phyloP scores from a whole-genome alignment of 2,113 vertebrate species.

The Cryptotis parvus region DNA sequence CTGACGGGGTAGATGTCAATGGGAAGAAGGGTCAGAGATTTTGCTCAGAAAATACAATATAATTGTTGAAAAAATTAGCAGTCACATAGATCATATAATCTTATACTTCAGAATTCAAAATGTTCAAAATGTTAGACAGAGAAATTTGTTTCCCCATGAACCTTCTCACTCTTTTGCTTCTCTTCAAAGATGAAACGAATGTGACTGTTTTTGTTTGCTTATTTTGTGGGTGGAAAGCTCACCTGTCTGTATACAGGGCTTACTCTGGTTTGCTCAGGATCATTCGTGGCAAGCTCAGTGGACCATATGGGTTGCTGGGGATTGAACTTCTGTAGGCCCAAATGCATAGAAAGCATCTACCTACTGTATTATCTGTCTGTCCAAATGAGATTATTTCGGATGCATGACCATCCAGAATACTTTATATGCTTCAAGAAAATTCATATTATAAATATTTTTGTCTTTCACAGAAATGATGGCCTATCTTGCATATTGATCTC shows the following conservation, averaged over 20 bases:
- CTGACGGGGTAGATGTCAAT: rapidly evolving
- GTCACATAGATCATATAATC: background rate
- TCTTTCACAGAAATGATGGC: background rate
- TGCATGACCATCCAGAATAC: background rate
- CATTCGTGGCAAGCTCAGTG: too few species aligned
- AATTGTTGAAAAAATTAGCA: background rate
- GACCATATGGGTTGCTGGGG: too few species aligned
- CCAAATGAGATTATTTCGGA: background rate
- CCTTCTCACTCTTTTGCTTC: background rate
- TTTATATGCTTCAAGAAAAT: slow-evolving; percentile 44
- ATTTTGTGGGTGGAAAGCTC: too few species aligned
- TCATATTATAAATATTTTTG: slow-evolving; percentile 11
- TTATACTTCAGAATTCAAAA: slow-evolving; percentile 13
- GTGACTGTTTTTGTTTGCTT: background rate
- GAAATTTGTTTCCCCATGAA: background rate
- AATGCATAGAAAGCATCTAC: too few species aligned
- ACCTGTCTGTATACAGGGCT: too few species aligned
- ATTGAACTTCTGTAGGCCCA: too few species aligned
- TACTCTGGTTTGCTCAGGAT: too few species aligned
- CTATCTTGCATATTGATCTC: background rate
- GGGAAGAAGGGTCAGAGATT: background rate
- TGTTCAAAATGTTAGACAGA: background rate
- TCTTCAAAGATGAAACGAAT: background rate
- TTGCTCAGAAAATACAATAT: slow-evolving; percentile 26
- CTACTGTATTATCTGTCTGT: too few species aligned